Conservation (phyloP, 1,140 invertebrate species). For the Scaptomyza graminum region DNA sequence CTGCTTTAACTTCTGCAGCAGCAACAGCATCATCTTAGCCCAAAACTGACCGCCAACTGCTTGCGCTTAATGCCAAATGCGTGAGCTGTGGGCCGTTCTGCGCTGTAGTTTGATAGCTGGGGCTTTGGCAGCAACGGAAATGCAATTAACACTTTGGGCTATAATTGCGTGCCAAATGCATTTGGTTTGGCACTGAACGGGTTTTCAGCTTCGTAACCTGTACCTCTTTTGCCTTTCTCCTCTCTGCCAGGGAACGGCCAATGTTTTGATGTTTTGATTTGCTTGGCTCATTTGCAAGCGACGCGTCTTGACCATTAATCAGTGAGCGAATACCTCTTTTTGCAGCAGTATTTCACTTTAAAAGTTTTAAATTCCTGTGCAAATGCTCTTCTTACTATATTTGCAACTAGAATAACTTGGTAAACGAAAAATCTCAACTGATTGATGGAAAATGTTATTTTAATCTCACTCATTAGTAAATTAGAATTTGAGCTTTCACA, state of each 20-base stretch:
- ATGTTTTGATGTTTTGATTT: conserved; percentile 77
- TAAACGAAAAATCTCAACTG: no score
- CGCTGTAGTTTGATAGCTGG: conserved; percentile 50
- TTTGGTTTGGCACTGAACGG: conserved; percentile 57
- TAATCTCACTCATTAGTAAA: no score
- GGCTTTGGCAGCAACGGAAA: conserved; percentile 57
- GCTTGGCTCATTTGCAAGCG: conserved; percentile 73
- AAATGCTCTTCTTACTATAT: not conserved
- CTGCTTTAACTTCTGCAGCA: conserved; percentile 26
- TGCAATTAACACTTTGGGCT: conserved; percentile 81
- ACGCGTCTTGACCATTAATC: conserved; percentile 71
- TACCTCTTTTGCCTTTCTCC: not conserved
- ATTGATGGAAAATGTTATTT: no score
- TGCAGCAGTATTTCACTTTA: not conserved
- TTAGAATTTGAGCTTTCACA: no score
- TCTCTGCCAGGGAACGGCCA: not conserved
- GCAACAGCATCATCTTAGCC: conserved; percentile 2
- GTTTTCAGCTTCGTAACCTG: conserved; percentile 17
- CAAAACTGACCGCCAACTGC: conserved; percentile 15
- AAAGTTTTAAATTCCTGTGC: conserved; percentile 6
- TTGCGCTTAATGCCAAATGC: conserved; percentile 70
- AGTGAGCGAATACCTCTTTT: conserved; percentile 38
- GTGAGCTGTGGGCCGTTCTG: conserved; percentile 73
- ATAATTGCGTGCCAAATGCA: conserved; percentile 81
- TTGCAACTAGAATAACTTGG: not conserved